A percentile compares a stretch with the other conserved stretches of the same genome.
phyloP scores from a whole-genome alignment of 2,113 vertebrate species.

The Pagrus major region DNA sequence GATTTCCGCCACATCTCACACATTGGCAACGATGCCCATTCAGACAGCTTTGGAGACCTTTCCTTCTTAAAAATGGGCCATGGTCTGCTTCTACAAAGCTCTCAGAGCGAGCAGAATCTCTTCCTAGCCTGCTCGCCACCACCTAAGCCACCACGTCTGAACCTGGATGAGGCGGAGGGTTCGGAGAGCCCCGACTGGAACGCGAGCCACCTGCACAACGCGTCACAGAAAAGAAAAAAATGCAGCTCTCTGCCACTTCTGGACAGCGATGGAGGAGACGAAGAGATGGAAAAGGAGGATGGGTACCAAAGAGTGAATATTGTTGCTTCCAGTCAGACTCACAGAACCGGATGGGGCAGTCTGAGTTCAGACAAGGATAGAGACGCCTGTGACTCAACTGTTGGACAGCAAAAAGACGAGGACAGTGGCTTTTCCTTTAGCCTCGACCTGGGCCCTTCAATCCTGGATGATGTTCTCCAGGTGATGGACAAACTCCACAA shows the following conservation, averaged over 20 bases:
- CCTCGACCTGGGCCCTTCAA: slow-evolving; percentile 93
- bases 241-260: slow-evolving; percentile 82
- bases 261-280: slow-evolving; percentile 66
- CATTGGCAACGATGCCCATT: slow-evolving; percentile 71
- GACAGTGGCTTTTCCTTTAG: slow-evolving; percentile 80
- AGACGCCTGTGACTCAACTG: slow-evolving; percentile 77
- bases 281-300: slow-evolving; percentile 48
- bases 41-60: slow-evolving; percentile 85
- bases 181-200: slow-evolving; percentile 54
- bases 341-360: slow-evolving; percentile 43
- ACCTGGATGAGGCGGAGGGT: slow-evolving; percentile 83
- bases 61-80: slow-evolving; percentile 83
- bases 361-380: slow-evolving; percentile 69
- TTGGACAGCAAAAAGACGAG: slow-evolving; percentile 62
- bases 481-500: slow-evolving; percentile 90
- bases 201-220: not conserved
- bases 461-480: slow-evolving; percentile 93
- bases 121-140: slow-evolving; percentile 87
- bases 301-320: slow-evolving; percentile 42
- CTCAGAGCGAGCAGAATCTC: slow-evolving; percentile 89
- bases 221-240: slow-evolving; percentile 73
- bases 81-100: slow-evolving; percentile 79
- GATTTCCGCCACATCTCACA: slow-evolving; percentile 86
- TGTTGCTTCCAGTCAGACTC: slow-evolving; percentile 23
- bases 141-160: slow-evolving; percentile 94